A percentile compares a stretch with the other conserved stretches of the same genome.
phyloP scores from a whole-genome alignment of 2,888 invertebrate genomes.

The Trachelus stipa region DNA sequence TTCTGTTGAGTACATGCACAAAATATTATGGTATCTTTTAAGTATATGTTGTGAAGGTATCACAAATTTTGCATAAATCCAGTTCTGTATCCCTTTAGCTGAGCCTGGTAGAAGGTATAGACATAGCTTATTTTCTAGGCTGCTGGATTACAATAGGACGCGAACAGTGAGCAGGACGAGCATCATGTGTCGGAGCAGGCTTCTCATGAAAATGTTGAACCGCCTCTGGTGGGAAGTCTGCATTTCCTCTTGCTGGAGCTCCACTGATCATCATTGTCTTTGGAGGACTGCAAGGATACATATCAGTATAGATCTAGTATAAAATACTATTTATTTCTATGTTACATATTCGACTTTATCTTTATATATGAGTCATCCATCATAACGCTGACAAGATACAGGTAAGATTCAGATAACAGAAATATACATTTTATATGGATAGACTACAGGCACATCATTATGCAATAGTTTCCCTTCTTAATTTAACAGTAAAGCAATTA shows the following conservation, averaged over 20 bases:
- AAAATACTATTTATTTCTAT: background rate
- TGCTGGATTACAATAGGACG: conserved; percentile 84
- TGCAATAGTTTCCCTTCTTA: background rate
- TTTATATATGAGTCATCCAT: background rate
- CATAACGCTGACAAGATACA: background rate
- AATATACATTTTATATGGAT: background rate
- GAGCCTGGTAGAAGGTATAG: background rate
- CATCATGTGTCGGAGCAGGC: conserved; percentile 77
- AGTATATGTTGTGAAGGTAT: background rate
- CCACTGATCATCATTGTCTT: conserved; percentile 83
- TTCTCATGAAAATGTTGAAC: conserved; percentile 85
- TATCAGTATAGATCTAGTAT: background rate
- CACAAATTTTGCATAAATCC: background rate
- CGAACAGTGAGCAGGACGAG: conserved; percentile 71
- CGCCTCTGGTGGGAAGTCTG: conserved; percentile 90
- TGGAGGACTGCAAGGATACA: conserved; percentile 72
- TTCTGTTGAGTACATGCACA: background rate
- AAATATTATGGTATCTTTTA: background rate
- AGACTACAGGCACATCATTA: background rate
- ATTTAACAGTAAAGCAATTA: background rate
- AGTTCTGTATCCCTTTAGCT: background rate
- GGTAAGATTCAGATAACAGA: background rate
- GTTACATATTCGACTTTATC: background rate
- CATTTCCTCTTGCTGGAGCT: conserved; percentile 83
- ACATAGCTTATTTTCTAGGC: conserved; percentile 80